Evolutionary conservation across 2,888 invertebrate genomes (phyloP).

Genomic region (Siphlonurus alternatus): DNA sequence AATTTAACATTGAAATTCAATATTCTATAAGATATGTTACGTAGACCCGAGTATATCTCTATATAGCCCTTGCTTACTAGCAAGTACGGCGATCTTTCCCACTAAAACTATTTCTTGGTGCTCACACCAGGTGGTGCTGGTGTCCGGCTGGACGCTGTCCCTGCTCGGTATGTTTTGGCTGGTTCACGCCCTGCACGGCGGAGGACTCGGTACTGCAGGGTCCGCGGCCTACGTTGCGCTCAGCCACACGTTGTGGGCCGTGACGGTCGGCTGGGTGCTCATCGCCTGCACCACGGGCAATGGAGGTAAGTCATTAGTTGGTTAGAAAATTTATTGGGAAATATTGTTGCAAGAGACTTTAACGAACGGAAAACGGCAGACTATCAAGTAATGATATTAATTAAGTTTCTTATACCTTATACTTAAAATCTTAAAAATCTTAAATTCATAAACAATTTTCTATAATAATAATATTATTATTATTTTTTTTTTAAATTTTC

Average conservation of each 20-base stretch:
- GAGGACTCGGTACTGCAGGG: slow-evolving; percentile 18
- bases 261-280: slow-evolving; percentile 28
- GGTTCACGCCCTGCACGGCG: slow-evolving; percentile 24
- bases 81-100: too few relatives aligned
- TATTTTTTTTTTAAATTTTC: too few relatives aligned
- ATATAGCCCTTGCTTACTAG: too few relatives aligned
- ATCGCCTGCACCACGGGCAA: slow-evolving; percentile 28
- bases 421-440: too few relatives aligned
- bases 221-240: slow-evolving; percentile 26
- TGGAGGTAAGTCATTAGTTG: slow-evolving; percentile 26
- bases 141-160: slow-evolving; percentile 22
- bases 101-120: too few relatives aligned
- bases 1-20: too few relatives aligned
- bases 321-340: too few relatives aligned
- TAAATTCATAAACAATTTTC: too few relatives aligned
- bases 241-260: slow-evolving; percentile 30
- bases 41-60: too few relatives aligned
- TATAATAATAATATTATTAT: too few relatives aligned
- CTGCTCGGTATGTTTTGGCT: slow-evolving; percentile 20
- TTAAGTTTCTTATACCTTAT: slow-evolving; percentile 20
- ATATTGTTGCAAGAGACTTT: slow-evolving; percentile 7
- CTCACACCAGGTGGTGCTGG: too few relatives aligned
- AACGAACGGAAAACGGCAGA: not conserved
- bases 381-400: not conserved
- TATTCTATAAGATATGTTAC: too few relatives aligned